Conservation (phyloP, 2,888 invertebrate species). For the Trichacis sp. region DNA sequence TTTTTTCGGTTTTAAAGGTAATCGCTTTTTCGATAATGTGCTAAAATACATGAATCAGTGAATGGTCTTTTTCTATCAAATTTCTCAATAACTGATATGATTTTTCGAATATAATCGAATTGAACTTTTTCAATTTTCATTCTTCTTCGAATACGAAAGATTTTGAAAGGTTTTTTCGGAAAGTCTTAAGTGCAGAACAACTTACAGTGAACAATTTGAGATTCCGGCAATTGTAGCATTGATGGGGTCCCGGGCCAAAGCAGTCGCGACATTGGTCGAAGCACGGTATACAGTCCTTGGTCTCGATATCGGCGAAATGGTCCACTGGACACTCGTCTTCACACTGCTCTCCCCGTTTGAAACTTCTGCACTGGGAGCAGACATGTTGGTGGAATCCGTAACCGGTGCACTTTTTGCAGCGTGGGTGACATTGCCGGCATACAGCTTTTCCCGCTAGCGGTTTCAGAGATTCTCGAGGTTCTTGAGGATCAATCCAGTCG, state of each 20-base stretch:
- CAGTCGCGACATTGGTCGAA: slow-evolving; percentile 89
- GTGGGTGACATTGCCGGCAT: slow-evolving; percentile 90
- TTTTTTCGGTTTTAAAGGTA: no score
- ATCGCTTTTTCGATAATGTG: no score
- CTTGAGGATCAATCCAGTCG: slow-evolving; percentile 84
- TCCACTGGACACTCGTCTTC: slow-evolving; percentile 90
- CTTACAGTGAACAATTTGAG: slow-evolving; percentile 76
- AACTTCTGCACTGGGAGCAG: slow-evolving; percentile 89
- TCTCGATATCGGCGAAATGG: slow-evolving; percentile 83
- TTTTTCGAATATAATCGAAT: no score
- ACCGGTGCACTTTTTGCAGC: slow-evolving; percentile 89
- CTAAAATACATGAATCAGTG: no score
- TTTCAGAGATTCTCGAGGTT: slow-evolving; percentile 76
- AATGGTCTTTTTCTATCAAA: no score
- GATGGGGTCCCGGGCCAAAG: slow-evolving; percentile 79
- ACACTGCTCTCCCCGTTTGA: slow-evolving; percentile 89
- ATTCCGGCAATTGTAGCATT: slow-evolving; percentile 84
- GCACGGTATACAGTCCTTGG: slow-evolving; percentile 81
- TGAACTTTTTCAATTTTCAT: no score
- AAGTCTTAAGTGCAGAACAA: no score
- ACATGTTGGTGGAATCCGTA: slow-evolving; percentile 89
- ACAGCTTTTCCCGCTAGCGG: slow-evolving; percentile 86
- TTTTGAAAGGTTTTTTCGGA: no score
- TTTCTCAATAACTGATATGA: no score
- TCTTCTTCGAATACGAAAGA: no score